These are phyloP conservation scores for Sceliomorpha sp. DNA, from an alignment of 2,888 invertebrate genomes.

Conservation along the genomic window DNA sequence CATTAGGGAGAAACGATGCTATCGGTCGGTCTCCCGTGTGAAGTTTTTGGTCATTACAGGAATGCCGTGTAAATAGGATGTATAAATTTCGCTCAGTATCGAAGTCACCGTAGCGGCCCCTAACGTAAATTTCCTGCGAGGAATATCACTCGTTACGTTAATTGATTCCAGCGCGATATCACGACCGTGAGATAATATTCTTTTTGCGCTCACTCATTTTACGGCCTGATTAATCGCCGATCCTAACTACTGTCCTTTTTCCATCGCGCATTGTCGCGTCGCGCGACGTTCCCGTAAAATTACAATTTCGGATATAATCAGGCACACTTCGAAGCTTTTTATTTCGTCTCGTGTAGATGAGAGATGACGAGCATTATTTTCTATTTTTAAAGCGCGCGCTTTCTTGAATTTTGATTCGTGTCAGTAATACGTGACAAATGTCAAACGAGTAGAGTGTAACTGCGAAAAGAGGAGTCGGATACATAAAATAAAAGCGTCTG, in stretches of 20 bases:
- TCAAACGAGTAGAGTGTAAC: background rate
- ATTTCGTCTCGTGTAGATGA: too few species aligned
- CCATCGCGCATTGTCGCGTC: too few species aligned
- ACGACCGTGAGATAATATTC: too few species aligned
- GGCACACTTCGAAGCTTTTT: too few species aligned
- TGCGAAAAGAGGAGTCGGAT: constrained; percentile 1
- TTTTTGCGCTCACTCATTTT: too few species aligned
- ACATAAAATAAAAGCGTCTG: constrained; percentile 12
- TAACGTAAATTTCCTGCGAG: constrained; percentile 36
- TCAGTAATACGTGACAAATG: background rate
- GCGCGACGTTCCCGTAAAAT: too few species aligned
- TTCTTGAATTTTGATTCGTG: too few species aligned
- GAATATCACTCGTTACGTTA: constrained; percentile 37
- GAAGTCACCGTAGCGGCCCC: constrained; percentile 30
- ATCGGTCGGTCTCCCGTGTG: constrained; percentile 49
- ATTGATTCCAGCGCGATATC: constrained; percentile 32
- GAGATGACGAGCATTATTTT: too few species aligned
- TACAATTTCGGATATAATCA: too few species aligned
- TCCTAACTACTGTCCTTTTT: too few species aligned
- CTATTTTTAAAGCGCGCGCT: too few species aligned
- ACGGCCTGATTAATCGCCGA: too few species aligned
- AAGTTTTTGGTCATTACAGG: constrained; percentile 53
- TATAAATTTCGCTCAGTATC: constrained; percentile 45
- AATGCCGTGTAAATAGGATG: constrained; percentile 51
- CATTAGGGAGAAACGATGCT: constrained; percentile 53